Base-by-base conservation (phyloP, 1,140 invertebrate species). In the Metopolophium dirhodum region DNA sequence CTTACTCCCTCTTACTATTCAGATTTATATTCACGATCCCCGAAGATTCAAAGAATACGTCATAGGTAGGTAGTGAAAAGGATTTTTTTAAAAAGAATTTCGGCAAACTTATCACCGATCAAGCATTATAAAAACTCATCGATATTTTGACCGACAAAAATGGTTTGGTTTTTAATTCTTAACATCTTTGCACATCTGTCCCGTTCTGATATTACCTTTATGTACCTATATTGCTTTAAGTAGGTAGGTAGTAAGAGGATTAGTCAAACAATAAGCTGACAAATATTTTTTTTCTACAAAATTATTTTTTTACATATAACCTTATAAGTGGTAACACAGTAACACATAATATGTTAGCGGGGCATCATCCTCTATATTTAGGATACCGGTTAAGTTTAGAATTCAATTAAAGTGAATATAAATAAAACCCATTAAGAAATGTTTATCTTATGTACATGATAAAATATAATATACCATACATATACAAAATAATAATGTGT, bases 121-220 rank as follows among this genome's bases (percentile, higher is more conserved):
- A 49, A 51, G 51, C 14, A 49, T 41, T 47, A n/a, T 22, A 47
- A 49, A 54, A 7, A 87, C 30, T 87, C 45, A 37, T 20, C 7
- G 47, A 87, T 49, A n/a, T n/a, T 87, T 18, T 87, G 6, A 86
- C 18, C 85, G 18, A 51, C 14, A 6, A 30, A 49, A 87, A 87
- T 87, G 18, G 18, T 87, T 22, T 37, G 86, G 86, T 30, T 87
- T 87, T 87, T 87, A 87, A 87, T 87, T 35, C 86, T 2, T 49
- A 87, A 49, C 47, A 35, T 49, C 47, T 49, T 87, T 30, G 47
- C 86, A 87, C 86, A 87, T 87, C 47, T 87, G 86, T n/a, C 45
- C 14, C 23, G 30, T 87, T 85, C 41, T 85, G 45, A 85, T 45
- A 45, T 85, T 85, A 85, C 86, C 45, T n/a, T 47, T 87, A n/a